Base-by-base conservation (phyloP, 1,140 invertebrate genomes). In the Limonius californicus region DNA sequence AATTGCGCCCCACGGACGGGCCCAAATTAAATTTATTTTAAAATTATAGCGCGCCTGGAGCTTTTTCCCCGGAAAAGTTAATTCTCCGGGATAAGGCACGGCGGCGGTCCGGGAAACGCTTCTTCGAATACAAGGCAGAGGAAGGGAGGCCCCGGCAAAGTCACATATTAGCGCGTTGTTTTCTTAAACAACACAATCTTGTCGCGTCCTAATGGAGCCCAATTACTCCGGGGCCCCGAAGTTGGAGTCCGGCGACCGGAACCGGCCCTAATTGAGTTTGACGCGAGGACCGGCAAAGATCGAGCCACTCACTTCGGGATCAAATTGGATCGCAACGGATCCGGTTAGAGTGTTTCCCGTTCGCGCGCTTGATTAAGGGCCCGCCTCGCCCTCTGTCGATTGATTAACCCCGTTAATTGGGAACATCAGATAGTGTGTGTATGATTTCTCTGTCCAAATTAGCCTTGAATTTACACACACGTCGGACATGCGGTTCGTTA, bases 101-200 rank as follows among this genome's bases (percentile, higher is more conserved):
- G n/a, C n/a, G n/a, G n/a, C 23, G 9, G 23, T 27, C 9, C 3
- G 9, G 23, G 23, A 27, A 27, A 27, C 23, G 23, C 23, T 27
- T 9, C n/a, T n/a, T n/a, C n/a, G n/a, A n/a, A n/a, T n/a, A 27
- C 3, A 27, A 27, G 23, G 23, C 3, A 4, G 3, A 27, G 23
- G 23, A 9, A 27, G 23, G 23, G 23, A 27, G 23, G 23, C 23
- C 9, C 3, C 23, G 23, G 9, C 23, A 27, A 9, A 27, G 23
- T 39, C n/a, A 39, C 35, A 39, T 39, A 39, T 39, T 39, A 39
- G 8, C 35, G n/a, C 14, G 55, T 55, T 71, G 70, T 71, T 71
- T 71, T 70, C 70, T 71, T 68, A 68, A 71, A 71, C 67, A 71
- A 70, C 70, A 71, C 68, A 68, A 71, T 70, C 70, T 71, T 71